phyloP scores from a whole-genome alignment of 2,888 invertebrate species.

The Heteropelma amictum region DNA sequence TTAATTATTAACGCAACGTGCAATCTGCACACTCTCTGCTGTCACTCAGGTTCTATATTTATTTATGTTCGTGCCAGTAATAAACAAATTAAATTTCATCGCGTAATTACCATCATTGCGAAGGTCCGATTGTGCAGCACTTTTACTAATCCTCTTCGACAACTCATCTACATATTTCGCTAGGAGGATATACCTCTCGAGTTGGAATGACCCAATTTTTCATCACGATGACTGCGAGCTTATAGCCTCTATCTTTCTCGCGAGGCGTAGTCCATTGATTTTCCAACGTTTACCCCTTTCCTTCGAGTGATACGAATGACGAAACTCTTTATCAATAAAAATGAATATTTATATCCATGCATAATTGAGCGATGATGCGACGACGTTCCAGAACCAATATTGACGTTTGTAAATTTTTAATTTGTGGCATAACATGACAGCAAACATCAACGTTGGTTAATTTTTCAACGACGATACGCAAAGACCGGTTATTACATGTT shows the following conservation, averaged over 20 bases:
- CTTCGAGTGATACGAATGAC: neutral
- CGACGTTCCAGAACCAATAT: neutral
- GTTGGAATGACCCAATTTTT: conserved; percentile 1
- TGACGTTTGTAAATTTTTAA: neutral
- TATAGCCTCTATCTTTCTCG: neutral
- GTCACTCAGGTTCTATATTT: neutral
- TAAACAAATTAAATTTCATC: too few species aligned
- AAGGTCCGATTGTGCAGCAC: too few species aligned
- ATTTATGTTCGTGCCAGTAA: too few species aligned
- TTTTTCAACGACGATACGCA: neutral
- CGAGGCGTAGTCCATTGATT: conserved; percentile 1
- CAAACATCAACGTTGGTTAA: neutral
- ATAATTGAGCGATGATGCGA: neutral
- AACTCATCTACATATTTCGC: too few species aligned
- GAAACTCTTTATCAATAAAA: too few species aligned
- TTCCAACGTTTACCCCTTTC: neutral
- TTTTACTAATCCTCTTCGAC: too few species aligned
- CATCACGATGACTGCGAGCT: neutral
- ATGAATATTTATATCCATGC: neutral
- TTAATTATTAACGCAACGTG: neutral
- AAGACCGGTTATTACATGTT: neutral
- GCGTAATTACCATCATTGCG: too few species aligned
- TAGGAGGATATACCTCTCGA: neutral
- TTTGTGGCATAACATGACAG: neutral
- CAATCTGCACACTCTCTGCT: neutral